Base-by-base conservation (phyloP, 2,888 invertebrate species). In the Spilosoma lubricipeda region DNA sequence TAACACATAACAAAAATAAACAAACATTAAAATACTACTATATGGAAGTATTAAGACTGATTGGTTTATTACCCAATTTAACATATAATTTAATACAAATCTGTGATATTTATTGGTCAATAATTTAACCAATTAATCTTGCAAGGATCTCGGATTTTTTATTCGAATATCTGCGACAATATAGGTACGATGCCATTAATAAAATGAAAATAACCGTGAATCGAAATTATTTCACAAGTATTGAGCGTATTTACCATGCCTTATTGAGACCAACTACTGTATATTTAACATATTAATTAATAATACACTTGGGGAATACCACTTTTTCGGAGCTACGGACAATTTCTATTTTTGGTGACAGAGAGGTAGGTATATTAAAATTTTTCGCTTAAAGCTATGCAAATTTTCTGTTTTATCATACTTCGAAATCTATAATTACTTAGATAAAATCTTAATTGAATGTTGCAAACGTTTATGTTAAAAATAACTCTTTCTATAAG, bases 381-480 rank as follows among this genome's bases (percentile, higher is more conserved):
- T 59, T 78, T 2, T 69, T 72, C 74, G 36, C 73, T 71, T 66
- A 71, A 65, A 30, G 52, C 56, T 36, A 76, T 76, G 77, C 66
- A 78, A 77, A 78, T 83, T 81, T 83, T 80, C 81, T 80, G 80
- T 82, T 83, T 81, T 81, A 84, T 66, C 48, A 42, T 67, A 69
- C 73, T 74, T 67, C 71, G 70, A 70, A 72, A 81, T 70, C 74
- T 80, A 79, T 80, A 88, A 89, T 90, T 87, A 88, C 77, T 79
- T 78, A 83, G 85, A 89, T 89, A 84, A 77, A 80, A 88, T 89
- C 87, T 83, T 80, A 78, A 83, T 84, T 82, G 75, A 75, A 75
- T 42, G 65, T 75, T 77, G 73, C 79, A 76, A 70, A 63, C 73
- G 74, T 71, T 69, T 45, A 70, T 20, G 65, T 63, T 39, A 68